Conservation (phyloP, 2,113 vertebrate species). For the Plestiodon gilberti region DNA sequence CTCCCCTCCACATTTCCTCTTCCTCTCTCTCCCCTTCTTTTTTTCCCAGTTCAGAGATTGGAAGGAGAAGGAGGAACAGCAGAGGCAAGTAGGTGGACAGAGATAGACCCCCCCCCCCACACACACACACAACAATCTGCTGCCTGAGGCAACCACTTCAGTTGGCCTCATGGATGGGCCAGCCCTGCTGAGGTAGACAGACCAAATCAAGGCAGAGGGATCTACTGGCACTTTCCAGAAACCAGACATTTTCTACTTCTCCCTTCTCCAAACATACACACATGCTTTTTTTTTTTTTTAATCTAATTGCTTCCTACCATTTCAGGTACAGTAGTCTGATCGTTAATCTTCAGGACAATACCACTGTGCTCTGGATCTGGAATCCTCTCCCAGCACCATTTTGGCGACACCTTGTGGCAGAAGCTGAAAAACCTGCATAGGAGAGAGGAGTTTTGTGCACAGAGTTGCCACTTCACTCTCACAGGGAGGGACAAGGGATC, state of each 20-base stretch:
- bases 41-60: too few relatives aligned
- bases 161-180: too few relatives aligned
- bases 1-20: too few relatives aligned
- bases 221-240: not conserved
- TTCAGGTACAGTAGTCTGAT: not conserved
- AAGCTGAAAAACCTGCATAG: slow-evolving; percentile 42
- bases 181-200: too few relatives aligned
- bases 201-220: not conserved
- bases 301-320: not conserved
- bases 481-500: too few relatives aligned
- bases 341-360: not conserved
- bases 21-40: too few relatives aligned
- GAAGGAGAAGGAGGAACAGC: too few relatives aligned
- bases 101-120: too few relatives aligned
- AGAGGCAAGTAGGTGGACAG: too few relatives aligned
- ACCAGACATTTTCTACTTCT: not conserved
- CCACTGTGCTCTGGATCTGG: slow-evolving; percentile 64
- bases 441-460: not conserved
- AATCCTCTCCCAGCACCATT: slow-evolving; percentile 61
- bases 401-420: slow-evolving; percentile 55
- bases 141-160: too few relatives aligned
- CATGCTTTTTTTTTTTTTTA: not conserved
- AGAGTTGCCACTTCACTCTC: not conserved
- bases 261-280: not conserved
- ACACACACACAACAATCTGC: too few relatives aligned